phyloP scores from a whole-genome alignment of 2,113 vertebrate genomes.

The Carlito syrichta region DNA sequence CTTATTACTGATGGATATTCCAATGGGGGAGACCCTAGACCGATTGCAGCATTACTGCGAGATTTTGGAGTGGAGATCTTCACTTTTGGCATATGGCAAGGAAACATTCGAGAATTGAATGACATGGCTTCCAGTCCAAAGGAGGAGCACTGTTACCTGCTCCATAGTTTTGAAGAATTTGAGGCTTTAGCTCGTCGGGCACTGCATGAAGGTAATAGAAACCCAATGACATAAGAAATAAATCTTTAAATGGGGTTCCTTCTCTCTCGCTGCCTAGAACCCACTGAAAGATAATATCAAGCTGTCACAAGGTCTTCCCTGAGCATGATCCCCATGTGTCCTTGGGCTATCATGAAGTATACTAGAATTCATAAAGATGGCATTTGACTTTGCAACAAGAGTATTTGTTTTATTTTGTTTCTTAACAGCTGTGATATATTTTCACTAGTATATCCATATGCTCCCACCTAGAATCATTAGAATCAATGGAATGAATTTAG shows the following conservation, averaged over 20 bases:
- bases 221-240: not conserved
- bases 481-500: constrained; percentile 44
- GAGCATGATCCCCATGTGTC: not conserved
- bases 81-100: constrained; percentile 98
- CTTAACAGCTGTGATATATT: constrained; percentile 34
- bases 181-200: constrained; percentile 95
- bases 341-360: not conserved
- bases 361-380: not conserved
- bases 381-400: not conserved
- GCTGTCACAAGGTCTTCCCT: fast-evolving
- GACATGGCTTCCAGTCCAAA: constrained; percentile 98
- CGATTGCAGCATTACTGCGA: constrained; percentile 90
- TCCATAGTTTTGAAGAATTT: constrained; percentile 97
- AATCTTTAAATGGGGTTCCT: not conserved
- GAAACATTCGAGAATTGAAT: constrained; percentile 95
- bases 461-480: not conserved
- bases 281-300: not conserved
- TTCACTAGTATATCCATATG: not conserved
- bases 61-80: constrained; percentile 96
- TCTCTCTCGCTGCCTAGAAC: not conserved
- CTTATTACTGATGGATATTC: constrained; percentile 99
- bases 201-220: constrained; percentile 93
- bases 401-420: constrained; percentile 23
- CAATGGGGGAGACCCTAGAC: constrained; percentile 96
- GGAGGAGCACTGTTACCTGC: constrained; percentile 96